These are phyloP conservation scores for Drosophila mimica DNA, from an alignment of 2,888 invertebrate genomes.

Conservation along the genomic window DNA sequence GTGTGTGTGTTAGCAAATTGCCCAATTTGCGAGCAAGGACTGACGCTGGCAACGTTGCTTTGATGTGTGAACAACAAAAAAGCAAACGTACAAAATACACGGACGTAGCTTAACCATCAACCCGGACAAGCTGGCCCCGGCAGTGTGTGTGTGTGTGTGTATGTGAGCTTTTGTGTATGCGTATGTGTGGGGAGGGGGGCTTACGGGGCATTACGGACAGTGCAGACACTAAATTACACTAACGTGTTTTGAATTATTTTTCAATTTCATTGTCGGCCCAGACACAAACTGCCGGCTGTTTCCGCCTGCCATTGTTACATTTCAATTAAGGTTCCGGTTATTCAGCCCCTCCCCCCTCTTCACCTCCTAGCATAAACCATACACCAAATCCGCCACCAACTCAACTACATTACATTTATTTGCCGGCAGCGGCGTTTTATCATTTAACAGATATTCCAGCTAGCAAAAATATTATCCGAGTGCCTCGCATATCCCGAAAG, in stretches of 20 bases:
- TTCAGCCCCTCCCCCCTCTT: not conserved
- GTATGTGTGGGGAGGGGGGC: not conserved
- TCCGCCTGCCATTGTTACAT: slow-evolving; percentile 77
- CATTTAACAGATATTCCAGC: slow-evolving; percentile 71
- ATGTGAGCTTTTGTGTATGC: slow-evolving; percentile 6
- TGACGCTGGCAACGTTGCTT: slow-evolving; percentile 61
- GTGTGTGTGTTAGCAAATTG: slow-evolving; percentile 62
- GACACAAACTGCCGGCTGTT: slow-evolving; percentile 62
- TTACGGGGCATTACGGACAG: slow-evolving; percentile 38
- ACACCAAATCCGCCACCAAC: not conserved
- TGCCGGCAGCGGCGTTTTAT: slow-evolving; percentile 71
- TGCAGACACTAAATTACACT: slow-evolving; percentile 82
- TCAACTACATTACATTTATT: slow-evolving; percentile 3
- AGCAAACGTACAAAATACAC: slow-evolving; percentile 34
- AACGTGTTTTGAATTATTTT: slow-evolving; percentile 84
- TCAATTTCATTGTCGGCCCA: slow-evolving; percentile 79
- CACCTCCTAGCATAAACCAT: not conserved
- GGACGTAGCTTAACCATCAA: slow-evolving; percentile 34
- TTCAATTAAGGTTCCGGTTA: slow-evolving; percentile 72
- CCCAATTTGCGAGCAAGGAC: slow-evolving; percentile 69
- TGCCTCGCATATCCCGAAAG: slow-evolving; percentile 45
- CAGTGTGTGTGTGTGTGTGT: slow-evolving; percentile 38
- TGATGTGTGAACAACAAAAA: slow-evolving; percentile 74
- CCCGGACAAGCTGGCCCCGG: slow-evolving; percentile 14
- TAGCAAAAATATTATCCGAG: slow-evolving; percentile 67